Base-by-base conservation (phyloP, 2,888 invertebrate genomes). In the Elgonia sp. region DNA sequence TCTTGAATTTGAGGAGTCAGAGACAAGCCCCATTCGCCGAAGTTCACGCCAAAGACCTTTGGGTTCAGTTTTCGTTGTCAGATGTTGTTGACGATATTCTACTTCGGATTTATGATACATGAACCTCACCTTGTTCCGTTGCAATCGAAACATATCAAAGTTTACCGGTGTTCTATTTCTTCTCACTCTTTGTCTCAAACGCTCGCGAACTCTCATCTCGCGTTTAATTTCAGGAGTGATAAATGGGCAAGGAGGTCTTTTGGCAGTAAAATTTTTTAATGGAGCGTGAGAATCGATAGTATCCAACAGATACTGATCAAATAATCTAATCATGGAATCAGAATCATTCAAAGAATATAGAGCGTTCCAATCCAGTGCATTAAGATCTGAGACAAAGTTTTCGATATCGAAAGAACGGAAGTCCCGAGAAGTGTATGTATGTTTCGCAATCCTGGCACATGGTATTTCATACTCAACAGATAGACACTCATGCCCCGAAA, bases 161-260 rank as follows among this genome's bases (percentile, higher is more conserved):
- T 50, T 50, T 65, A 18, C 40, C 1, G 39, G 40, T 40, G 63
- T 40, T 18, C 18, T 16, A 16, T 65, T 65, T n/a, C 63, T 39
- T n/a, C 63, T 39, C 3, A 65, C 4, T 8, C 63, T 39, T 8
- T 39, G 10, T n/a, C 67, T 18, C 9, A 67, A 40, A 12, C 67
- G 67, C 14, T 67, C 46, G 14, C 67, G 42, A 21, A 46, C 10
- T 21, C 21, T 42, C 42, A 67, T 67, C 46, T 67, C 67, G 3
- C 9, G 3, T 67, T 46, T 67, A 10, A 67, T 46, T n/a, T 14
- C 67, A 20, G 67, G 46, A 2, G 67, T 46, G 18, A 67, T 46
- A 42, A 42, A 67, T 8, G 67, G 67, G 40, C 21, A 20, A 40
- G 67, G 67, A n/a, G 46, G 67, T 46, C 67, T 42, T 21, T 67